phyloP scores from a whole-genome alignment of 2,113 vertebrate species.

The Piaya cayana region DNA sequence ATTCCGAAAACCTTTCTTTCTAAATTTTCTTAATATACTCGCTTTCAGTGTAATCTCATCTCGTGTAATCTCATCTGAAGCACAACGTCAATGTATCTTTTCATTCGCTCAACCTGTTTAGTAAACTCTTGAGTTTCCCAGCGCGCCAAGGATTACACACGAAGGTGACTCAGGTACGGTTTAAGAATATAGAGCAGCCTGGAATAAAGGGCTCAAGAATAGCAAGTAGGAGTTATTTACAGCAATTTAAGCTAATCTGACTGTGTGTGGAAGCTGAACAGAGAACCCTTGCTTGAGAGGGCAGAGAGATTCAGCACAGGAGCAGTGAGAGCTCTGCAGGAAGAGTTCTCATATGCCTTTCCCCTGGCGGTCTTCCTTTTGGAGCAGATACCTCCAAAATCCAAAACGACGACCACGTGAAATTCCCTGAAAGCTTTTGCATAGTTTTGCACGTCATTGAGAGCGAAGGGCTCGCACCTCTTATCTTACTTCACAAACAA shows the following conservation, averaged over 20 bases:
- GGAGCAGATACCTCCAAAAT: neutral
- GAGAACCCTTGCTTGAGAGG: neutral
- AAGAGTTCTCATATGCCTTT: neutral
- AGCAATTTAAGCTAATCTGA: slow-evolving; percentile 37
- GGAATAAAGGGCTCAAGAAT: slow-evolving; percentile 30
- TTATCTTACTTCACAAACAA: neutral
- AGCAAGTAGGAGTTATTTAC: slow-evolving; percentile 45
- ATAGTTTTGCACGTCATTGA: neutral
- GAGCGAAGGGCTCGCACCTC: neutral
- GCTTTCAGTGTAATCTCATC: neutral
- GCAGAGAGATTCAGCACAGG: neutral
- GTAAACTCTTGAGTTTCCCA: neutral
- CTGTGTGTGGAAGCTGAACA: neutral
- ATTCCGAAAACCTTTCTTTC: neutral
- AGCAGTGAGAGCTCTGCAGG: neutral
- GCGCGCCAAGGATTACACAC: neutral
- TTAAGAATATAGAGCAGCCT: slow-evolving; percentile 28
- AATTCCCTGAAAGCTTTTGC: neutral
- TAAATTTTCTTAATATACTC: neutral
- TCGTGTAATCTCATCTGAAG: slow-evolving; percentile 23
- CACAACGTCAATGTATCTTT: slow-evolving; percentile 23
- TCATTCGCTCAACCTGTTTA: slow-evolving; percentile 53
- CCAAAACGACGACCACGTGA: neutral
- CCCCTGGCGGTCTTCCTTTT: neutral
- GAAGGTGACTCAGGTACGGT: slow-evolving; percentile 58